Evolutionary conservation across 2,113 vertebrate species (phyloP), one percentile per base, ranked within the genome.

Genomic region (human): DNA sequence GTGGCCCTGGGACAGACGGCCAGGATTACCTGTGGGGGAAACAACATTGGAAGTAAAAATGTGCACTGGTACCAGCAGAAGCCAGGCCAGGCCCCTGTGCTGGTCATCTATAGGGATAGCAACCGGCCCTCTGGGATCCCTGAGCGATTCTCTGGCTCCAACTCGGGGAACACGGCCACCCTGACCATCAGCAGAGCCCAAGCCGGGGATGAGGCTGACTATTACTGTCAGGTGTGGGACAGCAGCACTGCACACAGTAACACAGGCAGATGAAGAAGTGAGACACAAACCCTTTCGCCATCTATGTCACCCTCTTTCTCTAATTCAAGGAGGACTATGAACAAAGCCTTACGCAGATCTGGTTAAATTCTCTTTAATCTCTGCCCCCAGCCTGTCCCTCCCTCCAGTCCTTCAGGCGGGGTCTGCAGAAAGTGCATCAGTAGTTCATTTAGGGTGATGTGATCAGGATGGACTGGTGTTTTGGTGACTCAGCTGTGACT

Each of bases 141-240:
- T 76, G 43, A 76, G 43, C 6, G 4, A 76, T 76, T 76, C 43
- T 17, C 43, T 76, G 25, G 40, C 25, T 76, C 43, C 43, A 45
- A 30, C 3, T 75, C 23, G 1, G 4, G 40, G 72, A 75, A 25
- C 40, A 43, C 0, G 0, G 40, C 72, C 40, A 75, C 12, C 6
- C 23, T 75, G 72, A 75, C 23, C 23, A 43, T 43, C 6, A 8
- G 25, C 1, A 3, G 40, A 12, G 40, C 40, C 40, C 73, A 75
- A 1, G 73, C 23, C 3, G 1, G 0, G 40, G 40, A 75, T 4
- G 25, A 43, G 40, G 40, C 68, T 20, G 35, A 66, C 4, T 40
- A 40, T 40, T 25, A 73, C 70, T 73, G 70, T 25, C 23, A 64
- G 8, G 10, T n/a, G 14, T 16, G 12, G 3, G 66, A 70, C 17